Percentiles rank a stretch among this genome's conserved stretches.
phyloP scores from a whole-genome alignment of 2,888 invertebrate species.

The Onthophagus sagittarius region DNA sequence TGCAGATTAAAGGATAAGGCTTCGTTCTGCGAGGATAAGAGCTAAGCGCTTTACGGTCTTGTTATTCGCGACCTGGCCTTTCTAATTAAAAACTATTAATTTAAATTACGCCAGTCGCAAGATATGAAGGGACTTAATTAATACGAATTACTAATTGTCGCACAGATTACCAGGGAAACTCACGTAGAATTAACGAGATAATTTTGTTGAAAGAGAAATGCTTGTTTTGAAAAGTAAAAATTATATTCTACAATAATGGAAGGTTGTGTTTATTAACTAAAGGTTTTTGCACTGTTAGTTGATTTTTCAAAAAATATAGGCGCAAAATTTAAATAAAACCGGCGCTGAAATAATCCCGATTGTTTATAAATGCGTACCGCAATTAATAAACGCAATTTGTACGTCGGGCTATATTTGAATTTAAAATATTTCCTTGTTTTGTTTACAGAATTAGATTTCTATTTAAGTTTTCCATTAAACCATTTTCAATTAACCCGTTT shows the following conservation, averaged over 20 bases:
- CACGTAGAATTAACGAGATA: no score
- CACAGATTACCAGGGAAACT: no score
- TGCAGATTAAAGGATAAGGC: no score
- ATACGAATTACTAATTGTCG: conserved; percentile 4
- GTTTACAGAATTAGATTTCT: background rate
- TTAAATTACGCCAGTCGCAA: conserved; percentile 2
- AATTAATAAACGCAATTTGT: background rate
- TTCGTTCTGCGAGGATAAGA: no score
- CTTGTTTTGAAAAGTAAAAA: no score
- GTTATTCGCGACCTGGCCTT: background rate
- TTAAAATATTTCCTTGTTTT: background rate
- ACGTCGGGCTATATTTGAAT: background rate
- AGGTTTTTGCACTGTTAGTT: background rate
- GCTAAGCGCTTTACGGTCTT: background rate
- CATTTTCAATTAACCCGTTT: no score
- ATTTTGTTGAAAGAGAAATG: no score
- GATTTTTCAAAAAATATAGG: background rate
- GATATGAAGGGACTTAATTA: conserved; percentile 1
- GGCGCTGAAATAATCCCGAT: background rate
- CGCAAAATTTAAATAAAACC: background rate
- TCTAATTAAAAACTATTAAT: conserved; percentile 8
- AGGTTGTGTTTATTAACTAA: background rate
- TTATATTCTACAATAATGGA: background rate
- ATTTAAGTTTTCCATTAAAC: background rate
- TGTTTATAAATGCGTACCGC: background rate